phyloP scores from a whole-genome alignment of 2,888 invertebrate genomes.

The Lepidocyrtinus sp. region DNA sequence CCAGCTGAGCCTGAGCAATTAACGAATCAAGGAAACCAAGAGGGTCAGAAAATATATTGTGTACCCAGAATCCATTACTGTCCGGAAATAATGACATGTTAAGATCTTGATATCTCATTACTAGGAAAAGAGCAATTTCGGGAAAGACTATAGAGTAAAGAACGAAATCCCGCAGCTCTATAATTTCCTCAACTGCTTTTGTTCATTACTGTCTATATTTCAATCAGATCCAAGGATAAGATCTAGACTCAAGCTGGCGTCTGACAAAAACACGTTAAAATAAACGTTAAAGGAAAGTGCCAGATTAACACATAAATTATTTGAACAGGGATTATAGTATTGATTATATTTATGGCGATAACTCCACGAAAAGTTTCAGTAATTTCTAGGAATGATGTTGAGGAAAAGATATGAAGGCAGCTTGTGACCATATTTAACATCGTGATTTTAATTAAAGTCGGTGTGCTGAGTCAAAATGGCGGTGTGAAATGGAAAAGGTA shows the following conservation, averaged over 20 bases:
- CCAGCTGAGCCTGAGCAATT: too few species aligned
- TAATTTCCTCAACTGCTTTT: neutral
- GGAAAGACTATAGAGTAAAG: neutral
- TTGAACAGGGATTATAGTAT: too few species aligned
- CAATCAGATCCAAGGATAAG: neutral
- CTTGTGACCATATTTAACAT: too few species aligned
- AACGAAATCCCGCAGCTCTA: neutral
- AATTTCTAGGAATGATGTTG: too few species aligned
- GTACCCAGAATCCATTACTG: neutral
- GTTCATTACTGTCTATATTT: neutral
- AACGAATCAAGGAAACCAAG: too few species aligned
- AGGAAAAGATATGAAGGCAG: too few species aligned
- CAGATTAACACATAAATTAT: neutral
- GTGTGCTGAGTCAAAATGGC: neutral
- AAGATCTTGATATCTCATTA: neutral
- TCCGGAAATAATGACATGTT: slow-evolving; percentile 10
- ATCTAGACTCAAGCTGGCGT: neutral
- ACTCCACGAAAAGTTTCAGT: too few species aligned
- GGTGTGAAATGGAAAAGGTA: neutral
- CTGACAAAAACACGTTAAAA: neutral
- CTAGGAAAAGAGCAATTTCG: too few species aligned
- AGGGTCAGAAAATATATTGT: too few species aligned
- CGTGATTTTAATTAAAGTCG: slow-evolving; percentile 6
- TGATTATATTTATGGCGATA: too few species aligned
- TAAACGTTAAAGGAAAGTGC: too few species aligned